Evolutionary conservation across 2,113 vertebrate genomes (phyloP).

Genomic region (Gracilinanus agilis): DNA sequence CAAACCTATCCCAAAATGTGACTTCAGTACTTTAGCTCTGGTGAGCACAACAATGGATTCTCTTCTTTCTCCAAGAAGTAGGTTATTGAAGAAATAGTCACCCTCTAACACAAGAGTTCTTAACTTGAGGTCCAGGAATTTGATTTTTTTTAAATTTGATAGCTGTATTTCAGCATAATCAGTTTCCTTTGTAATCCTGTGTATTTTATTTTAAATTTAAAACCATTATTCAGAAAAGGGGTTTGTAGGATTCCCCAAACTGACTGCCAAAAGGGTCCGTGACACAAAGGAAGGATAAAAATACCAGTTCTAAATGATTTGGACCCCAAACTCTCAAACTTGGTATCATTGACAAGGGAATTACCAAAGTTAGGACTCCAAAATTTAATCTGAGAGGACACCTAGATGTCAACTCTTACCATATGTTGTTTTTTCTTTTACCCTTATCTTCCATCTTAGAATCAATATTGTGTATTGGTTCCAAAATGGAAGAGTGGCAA

Average conservation of each 20-base stretch:
- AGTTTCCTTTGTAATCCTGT: background rate
- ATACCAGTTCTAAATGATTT: background rate
- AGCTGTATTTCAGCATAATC: background rate
- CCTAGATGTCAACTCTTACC: background rate
- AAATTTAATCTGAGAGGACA: background rate
- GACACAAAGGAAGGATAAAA: background rate
- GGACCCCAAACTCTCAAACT: background rate
- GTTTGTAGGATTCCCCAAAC: background rate
- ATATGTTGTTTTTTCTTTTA: too few relatives aligned
- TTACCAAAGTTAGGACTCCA: background rate
- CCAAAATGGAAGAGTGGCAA: too few relatives aligned
- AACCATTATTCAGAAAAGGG: background rate
- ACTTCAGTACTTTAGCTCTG: background rate
- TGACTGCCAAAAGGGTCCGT: background rate
- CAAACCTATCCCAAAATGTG: background rate
- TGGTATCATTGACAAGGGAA: background rate
- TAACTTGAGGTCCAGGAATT: background rate
- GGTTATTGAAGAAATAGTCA: background rate
- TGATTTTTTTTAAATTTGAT: background rate
- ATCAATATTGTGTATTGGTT: too few relatives aligned
- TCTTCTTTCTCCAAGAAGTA: background rate
- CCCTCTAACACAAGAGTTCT: background rate
- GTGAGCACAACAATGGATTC: background rate
- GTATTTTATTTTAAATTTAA: background rate
- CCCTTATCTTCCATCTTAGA: too few relatives aligned